Evolutionary conservation across 23 tunicate species (phyloP).

Genomic region (Phallusia fumigata): DNA sequence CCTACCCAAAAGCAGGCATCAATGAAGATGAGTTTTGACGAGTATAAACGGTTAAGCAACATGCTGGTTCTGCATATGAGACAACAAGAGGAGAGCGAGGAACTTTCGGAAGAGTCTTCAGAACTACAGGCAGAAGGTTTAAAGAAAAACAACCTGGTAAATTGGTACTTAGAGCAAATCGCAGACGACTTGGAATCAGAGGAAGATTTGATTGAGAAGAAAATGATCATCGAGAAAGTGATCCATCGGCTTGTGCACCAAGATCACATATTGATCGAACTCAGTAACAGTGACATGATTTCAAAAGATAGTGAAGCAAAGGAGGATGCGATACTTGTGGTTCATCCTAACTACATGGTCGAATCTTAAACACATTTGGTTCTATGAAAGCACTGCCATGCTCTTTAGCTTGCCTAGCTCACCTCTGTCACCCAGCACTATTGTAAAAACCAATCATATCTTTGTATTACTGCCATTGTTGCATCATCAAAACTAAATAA

Average conservation of each 20-base stretch:
- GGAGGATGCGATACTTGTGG: slow-evolving; percentile 72
- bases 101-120: slow-evolving; percentile 13
- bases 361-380: slow-evolving; percentile 42
- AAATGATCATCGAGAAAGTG: slow-evolving; percentile 65
- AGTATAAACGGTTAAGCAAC: slow-evolving; percentile 80
- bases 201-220: slow-evolving; percentile 69
- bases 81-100: slow-evolving; percentile 69
- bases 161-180: slow-evolving; percentile 92
- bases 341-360: slow-evolving; percentile 89
- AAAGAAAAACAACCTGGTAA: slow-evolving; percentile 62
- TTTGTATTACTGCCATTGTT: no score
- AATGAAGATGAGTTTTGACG: slow-evolving; percentile 76
- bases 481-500: no score
- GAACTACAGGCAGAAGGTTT: slow-evolving; percentile 43
- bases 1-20: slow-evolving; percentile 28
- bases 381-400: no score
- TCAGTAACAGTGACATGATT: slow-evolving; percentile 50
- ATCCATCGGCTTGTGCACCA: slow-evolving; percentile 64
- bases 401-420: no score
- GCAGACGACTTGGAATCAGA: slow-evolving; percentile 85
- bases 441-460: no score
- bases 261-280: slow-evolving; percentile 90
- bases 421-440: no score
- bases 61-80: slow-evolving; percentile 87
- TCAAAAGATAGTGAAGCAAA: slow-evolving; percentile 39